Base-by-base conservation (phyloP, 2,113 vertebrate species). In the Malurus cyaneus region DNA sequence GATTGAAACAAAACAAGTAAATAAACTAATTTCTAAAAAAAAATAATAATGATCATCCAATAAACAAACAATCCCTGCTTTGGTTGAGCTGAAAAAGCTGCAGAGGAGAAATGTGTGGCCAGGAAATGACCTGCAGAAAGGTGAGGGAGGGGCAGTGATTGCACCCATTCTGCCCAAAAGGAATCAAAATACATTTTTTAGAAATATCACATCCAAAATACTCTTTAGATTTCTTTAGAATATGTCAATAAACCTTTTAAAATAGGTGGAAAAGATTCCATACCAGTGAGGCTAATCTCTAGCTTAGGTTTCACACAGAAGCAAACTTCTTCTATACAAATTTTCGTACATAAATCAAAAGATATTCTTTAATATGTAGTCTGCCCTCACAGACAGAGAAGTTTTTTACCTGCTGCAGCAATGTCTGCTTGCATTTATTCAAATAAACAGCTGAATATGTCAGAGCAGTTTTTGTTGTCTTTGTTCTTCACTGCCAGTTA, bases 61-160 rank as follows among this genome's bases (percentile, higher is more conserved):
- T 6, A 24, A 61, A 25, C 6, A 32, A 69, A 17, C 5, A 17
- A 56, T 12, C 10, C 18, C 14, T 83, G 6, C 26, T 66, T 16
- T 44, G 34, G 5, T 4, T 46, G 71, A 29, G 46, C 15, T 46
- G 44, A 6, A 53, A 54, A 14, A 39, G 25, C 16, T 88, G 41
- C 34, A 80, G 46, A 44, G 6, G 16, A 26, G 39, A 31, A 72
- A 62, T 0, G 1, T 5, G 18, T 17, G 52, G 25, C 39, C 21
- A 66, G 81, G 32, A 34, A 11, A 2, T 18, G 0, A 0, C 12
- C 0, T 13, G 24, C 1, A 39, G 39, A 39, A 39, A 39, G 39
- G 11, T 39, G 39, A 39, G 39, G 39, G 39, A 39, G 11, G 11
- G 39, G 39, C 39, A 39, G 39, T 11, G 39, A 39, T 39, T 39